Evolutionary conservation across 2,888 invertebrate species (phyloP), one percentile per base, ranked within the genome.

Genomic region (Agonopterix alstromeriana): DNA sequence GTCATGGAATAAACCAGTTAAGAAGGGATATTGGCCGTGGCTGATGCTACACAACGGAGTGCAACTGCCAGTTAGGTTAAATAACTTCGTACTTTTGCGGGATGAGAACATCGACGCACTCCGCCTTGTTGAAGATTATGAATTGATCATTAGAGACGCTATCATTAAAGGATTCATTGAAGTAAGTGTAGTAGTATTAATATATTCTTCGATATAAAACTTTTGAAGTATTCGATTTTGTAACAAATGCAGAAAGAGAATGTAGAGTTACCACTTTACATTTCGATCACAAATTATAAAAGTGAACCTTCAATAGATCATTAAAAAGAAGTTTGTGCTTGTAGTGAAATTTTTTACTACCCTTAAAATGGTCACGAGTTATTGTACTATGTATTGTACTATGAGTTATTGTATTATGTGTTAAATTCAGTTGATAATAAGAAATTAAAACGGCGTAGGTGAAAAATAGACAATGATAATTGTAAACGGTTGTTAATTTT

Each of bases 21-120:
- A 65, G 50, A 73, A 73, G 47, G 91, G 91, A 54, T 92, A 90
- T 71, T 90, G 90, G 79, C 92, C 92, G 0, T 89, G 90, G 70
- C 66, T 92, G 73, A 69, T 73, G 47, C 70, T 85, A 53, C 85
- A 88, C 63, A 91, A 91, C 55, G 92, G 92, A 47, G 76, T 91
- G 8, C 84, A 90, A 50, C 66, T 90, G 45, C 89, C 90, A 0
- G 78, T 82, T 35, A 87, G 92, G 52, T 74, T 83, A 0, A 84
- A 90, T 65, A 80, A 90, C 63, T 75, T 80, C 48, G 62, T 73
- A 40, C 63, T 83, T 53, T 57, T 73, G 8, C 65, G 65, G 42
- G 76, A 85, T 11, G 58, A 72, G 5, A 79, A 84, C 50, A 53
- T 73, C 40, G 65, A 73, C 27, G 53, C 68, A 0, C 54, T 83